Evolutionary conservation across 2,888 invertebrate genomes (phyloP).

Genomic region (Leptopterna dolabrata): DNA sequence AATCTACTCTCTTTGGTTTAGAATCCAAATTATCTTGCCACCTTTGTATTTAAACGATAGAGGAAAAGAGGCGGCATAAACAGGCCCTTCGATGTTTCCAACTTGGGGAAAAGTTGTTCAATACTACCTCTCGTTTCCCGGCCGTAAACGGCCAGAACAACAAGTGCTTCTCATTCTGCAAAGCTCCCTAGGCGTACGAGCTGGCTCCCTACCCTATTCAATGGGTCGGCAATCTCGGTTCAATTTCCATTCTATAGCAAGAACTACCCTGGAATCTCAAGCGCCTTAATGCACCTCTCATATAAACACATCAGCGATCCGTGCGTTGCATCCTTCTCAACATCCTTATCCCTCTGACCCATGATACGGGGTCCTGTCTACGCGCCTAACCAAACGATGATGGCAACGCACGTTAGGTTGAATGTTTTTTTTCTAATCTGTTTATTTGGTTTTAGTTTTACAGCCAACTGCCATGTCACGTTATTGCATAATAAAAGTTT

Average conservation of each 20-base stretch:
- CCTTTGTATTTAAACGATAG: background rate
- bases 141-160: conserved; percentile 17
- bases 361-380: too few relatives aligned
- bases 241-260: conserved; percentile 41
- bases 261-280: background rate
- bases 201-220: conserved; percentile 17
- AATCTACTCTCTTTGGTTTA: too few relatives aligned
- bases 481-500: too few relatives aligned
- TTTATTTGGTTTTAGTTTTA: too few relatives aligned
- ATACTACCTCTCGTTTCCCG: background rate
- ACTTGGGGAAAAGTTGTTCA: conserved; percentile 8
- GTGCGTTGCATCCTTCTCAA: background rate
- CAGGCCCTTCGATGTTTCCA: background rate
- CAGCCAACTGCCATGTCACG: too few relatives aligned
- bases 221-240: conserved; percentile 39
- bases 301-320: background rate
- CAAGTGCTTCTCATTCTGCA: conserved; percentile 35
- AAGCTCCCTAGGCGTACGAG: conserved; percentile 7
- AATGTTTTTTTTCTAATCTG: too few relatives aligned
- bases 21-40: background rate
- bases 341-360: background rate
- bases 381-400: too few relatives aligned
- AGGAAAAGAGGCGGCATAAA: background rate
- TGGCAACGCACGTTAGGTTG: too few relatives aligned
- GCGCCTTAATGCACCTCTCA: background rate